These are phyloP conservation scores for Bagarius yarrelli DNA, from an alignment of 2,113 vertebrate genomes.

Conservation along the genomic window DNA sequence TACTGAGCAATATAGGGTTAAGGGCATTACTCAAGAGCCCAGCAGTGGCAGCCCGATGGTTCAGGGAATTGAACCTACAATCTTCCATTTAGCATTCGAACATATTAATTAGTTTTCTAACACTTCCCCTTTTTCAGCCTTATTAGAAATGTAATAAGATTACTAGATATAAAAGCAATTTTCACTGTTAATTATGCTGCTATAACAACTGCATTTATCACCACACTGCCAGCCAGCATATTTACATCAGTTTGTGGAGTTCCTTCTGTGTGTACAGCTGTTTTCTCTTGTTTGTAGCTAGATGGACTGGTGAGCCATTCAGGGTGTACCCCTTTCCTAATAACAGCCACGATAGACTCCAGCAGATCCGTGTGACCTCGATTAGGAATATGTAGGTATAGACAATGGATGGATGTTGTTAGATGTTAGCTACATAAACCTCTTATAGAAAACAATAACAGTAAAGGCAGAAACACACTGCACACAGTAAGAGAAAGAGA, in stretches of 20 bases:
- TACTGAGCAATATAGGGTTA: no score
- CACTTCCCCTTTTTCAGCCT: neutral
- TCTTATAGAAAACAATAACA: neutral
- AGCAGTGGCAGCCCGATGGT: no score
- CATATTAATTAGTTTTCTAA: neutral
- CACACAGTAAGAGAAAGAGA: neutral
- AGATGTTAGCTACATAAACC: no score
- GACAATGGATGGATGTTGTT: no score
- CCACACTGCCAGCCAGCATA: neutral
- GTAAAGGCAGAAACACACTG: neutral
- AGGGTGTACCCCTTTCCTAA: no score
- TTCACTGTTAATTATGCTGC: constrained; percentile 22
- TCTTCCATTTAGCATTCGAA: no score
- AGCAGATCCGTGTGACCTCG: no score
- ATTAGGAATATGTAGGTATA: no score
- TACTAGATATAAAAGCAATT: constrained; percentile 35
- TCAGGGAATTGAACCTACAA: no score
- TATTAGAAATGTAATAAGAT: constrained; percentile 5
- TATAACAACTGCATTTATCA: neutral
- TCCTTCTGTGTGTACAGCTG: constrained; percentile 22
- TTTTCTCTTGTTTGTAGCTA: constrained; percentile 16
- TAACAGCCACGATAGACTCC: no score
- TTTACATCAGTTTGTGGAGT: constrained; percentile 14
- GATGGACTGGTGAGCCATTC: no score
- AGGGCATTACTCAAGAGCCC: no score